These are phyloP conservation scores for Phenganax marumi DNA, from an alignment of 92 coral and sea anemone genomes.

Conservation along the genomic window DNA sequence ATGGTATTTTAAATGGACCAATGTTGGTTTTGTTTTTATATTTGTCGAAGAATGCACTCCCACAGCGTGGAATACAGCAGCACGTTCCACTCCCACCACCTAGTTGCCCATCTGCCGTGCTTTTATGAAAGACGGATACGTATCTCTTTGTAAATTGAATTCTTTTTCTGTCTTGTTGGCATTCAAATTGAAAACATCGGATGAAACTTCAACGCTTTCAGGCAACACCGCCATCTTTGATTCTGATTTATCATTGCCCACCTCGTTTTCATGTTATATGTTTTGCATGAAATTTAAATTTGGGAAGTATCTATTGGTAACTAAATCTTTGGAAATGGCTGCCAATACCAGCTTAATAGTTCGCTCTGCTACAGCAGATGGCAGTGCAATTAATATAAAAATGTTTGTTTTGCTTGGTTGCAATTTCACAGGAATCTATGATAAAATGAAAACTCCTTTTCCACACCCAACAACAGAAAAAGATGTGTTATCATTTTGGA, in stretches of 20 bases:
- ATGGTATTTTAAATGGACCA: conserved; percentile 2
- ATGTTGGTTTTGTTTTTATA: neutral
- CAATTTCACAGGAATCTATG: neutral
- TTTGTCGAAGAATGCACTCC: conserved; percentile 8
- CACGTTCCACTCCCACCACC: conserved; percentile 5
- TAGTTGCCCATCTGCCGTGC: neutral
- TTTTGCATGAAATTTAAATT: too few species aligned
- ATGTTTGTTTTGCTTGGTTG: neutral
- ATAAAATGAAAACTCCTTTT: neutral
- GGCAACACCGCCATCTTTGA: neutral
- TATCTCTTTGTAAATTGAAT: neutral
- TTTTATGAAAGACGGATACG: neutral
- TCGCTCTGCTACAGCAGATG: too few species aligned
- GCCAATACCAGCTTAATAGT: neutral
- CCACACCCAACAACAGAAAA: neutral
- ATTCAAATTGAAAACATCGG: neutral
- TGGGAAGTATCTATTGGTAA: too few species aligned
- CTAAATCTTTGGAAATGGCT: neutral
- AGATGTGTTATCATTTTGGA: neutral
- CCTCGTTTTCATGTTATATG: too few species aligned
- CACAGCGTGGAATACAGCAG: neutral
- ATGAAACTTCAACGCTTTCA: neutral
- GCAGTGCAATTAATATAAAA: too few species aligned
- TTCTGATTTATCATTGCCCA: too few species aligned
- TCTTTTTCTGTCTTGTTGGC: conserved; percentile 1